Conservation (phyloP, 2,797 vertebrate genomes). For the Cryptoblepharus egeriae region DNA sequence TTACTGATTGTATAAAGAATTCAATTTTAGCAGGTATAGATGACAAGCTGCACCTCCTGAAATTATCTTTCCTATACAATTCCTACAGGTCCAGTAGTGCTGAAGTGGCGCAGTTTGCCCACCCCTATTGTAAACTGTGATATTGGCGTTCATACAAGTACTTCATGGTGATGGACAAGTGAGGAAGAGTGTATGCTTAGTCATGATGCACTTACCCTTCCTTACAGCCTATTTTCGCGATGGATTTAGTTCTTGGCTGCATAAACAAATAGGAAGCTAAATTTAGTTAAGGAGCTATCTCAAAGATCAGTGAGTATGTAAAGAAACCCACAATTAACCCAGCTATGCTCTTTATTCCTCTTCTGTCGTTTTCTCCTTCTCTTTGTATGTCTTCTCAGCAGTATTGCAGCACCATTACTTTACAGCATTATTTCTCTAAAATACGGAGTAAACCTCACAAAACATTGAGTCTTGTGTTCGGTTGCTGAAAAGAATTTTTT, state of each 20-base stretch:
- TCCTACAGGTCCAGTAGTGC: too few species aligned
- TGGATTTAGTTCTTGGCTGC: background rate
- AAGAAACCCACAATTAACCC: background rate
- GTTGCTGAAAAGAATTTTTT: background rate
- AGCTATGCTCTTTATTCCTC: background rate
- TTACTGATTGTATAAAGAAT: too few species aligned
- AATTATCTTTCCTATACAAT: too few species aligned
- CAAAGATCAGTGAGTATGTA: background rate
- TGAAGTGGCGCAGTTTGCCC: too few species aligned
- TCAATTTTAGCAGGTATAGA: too few species aligned
- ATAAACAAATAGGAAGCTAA: background rate
- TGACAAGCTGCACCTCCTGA: too few species aligned
- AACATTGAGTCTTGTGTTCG: conserved; percentile 17
- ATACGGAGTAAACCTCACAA: background rate
- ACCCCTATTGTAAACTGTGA: too few species aligned
- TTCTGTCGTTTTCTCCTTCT: background rate
- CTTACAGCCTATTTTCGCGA: background rate
- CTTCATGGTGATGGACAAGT: background rate
- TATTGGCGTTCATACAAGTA: conserved; percentile 5
- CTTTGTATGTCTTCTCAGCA: background rate
- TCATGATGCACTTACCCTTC: background rate
- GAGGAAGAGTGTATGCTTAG: background rate
- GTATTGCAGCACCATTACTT: background rate
- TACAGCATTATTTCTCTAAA: conserved; percentile 6
- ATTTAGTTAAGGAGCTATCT: background rate